Conservation (phyloP, 35 echinoderm and acorn worm genomes). For the Ptychodera flava region DNA sequence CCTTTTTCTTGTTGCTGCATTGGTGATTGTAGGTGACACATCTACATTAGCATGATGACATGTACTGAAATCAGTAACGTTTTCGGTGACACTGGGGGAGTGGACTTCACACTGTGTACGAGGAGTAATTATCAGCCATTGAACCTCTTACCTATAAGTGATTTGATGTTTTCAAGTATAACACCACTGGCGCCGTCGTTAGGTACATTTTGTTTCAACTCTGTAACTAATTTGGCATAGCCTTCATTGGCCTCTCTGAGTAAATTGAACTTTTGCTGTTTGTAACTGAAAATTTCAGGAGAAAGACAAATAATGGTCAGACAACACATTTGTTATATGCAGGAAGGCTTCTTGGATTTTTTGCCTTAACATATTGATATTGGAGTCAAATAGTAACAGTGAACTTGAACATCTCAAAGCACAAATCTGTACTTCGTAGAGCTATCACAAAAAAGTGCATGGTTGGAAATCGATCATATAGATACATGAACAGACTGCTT, state of each 20-base stretch:
- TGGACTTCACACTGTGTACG: too few species aligned
- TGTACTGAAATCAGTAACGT: too few species aligned
- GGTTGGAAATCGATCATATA: too few species aligned
- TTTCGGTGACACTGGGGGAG: too few species aligned
- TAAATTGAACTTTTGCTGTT: constrained; percentile 99
- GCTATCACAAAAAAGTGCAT: background rate
- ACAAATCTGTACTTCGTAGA: background rate
- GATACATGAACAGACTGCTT: too few species aligned
- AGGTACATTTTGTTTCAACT: constrained; percentile 43
- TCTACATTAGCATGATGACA: too few species aligned
- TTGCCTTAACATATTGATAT: background rate
- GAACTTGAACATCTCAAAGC: background rate
- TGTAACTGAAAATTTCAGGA: constrained; percentile 82
- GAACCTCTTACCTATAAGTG: constrained; percentile 89
- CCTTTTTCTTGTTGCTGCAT: too few species aligned
- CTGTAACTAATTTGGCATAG: constrained; percentile 73
- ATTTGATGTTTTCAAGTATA: constrained; percentile 66
- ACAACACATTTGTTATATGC: background rate
- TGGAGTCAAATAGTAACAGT: background rate
- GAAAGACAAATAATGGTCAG: background rate
- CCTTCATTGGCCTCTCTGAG: constrained; percentile 94
- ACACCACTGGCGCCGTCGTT: constrained; percentile 21
- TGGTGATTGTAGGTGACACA: too few species aligned
- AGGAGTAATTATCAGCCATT: too few species aligned
- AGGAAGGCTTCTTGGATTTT: background rate